Base-by-base conservation (phyloP, 2,797 vertebrate species). In the Notolabrus celidotus region DNA sequence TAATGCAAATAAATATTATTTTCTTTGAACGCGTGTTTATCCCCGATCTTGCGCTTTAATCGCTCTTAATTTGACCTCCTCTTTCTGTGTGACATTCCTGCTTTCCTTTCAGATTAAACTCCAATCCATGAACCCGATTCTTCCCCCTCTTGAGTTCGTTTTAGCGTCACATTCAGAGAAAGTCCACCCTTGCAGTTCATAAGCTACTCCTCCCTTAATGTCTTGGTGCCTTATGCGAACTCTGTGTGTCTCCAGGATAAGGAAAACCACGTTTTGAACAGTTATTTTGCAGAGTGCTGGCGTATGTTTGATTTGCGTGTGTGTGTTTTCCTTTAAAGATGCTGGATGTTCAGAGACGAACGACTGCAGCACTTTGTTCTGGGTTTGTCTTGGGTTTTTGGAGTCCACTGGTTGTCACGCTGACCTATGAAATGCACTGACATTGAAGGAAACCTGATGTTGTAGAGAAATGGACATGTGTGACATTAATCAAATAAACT, bases 391-490 rank as follows among this genome's bases (percentile, higher is more conserved):
- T 78, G 74, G 67, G n/a, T n/a, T 92, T 93, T 92, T 84, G 68
- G 91, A 90, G 81, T 82, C 66, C 80, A 84, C 79, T 92, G 89
- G 93, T 90, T 72, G 15, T 94, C 91, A 94, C 92, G 91, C 83
- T 89, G 84, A 91, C 74, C 92, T 93, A 91, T 96, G 93, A 95
- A 94, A 94, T 96, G 96, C 96, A 97, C 96, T 96, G 96, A 96
- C 89, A 67, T 89, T 84, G 85, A 93, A 90, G 90, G 86, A 95
- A 88, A 86, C 92, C 88, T 77, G 73, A 94, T 89, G 85, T 86
- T 89, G 85, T 87, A 86, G 79, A 84, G 80, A 84, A 80, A 79
- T 83, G 86, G 77, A 89, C 25, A n/a, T n/a, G 85, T 93, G 85
- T 90, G 88, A 71, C 81, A 80, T 89, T 88, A 83, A 87, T 89